phyloP scores from a whole-genome alignment of 2,797 vertebrate species.

The Pitangus sulphuratus region DNA sequence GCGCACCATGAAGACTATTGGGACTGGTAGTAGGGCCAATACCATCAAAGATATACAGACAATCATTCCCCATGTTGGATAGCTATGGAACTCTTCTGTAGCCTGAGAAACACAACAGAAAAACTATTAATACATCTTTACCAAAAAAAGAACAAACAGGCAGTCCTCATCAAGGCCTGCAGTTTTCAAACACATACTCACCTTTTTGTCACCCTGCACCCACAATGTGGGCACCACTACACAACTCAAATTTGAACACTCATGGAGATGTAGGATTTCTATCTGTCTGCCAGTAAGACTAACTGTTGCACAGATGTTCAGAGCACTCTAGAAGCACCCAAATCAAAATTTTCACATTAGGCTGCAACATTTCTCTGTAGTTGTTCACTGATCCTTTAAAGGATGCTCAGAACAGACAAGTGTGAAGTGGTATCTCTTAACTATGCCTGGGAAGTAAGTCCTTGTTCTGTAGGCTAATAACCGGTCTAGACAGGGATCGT shows the following conservation, averaged over 20 bases:
- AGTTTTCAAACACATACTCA: not conserved
- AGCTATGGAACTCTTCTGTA: conserved; percentile 81
- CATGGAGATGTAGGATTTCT: not conserved
- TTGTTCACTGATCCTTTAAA: not conserved
- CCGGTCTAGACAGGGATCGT: not conserved
- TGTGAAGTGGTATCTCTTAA: not conserved
- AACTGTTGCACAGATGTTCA: not conserved
- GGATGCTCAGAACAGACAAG: not conserved
- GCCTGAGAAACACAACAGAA: conserved; percentile 75
- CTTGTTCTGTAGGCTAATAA: not conserved
- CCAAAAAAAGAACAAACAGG: not conserved
- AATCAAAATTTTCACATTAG: not conserved
- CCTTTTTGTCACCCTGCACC: not conserved
- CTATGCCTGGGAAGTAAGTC: not conserved
- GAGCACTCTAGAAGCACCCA: not conserved
- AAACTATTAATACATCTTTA: not conserved
- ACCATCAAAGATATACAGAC: conserved; percentile 89
- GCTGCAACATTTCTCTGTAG: not conserved
- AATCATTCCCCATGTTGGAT: conserved; percentile 87
- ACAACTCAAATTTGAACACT: not conserved
- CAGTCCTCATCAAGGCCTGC: not conserved
- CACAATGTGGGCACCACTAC: not conserved
- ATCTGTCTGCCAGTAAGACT: not conserved
- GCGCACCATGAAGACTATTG: conserved; percentile 86
- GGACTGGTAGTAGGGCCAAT: conserved; percentile 89